These are phyloP conservation scores for Hybos culiciformis DNA, from an alignment of 2,888 invertebrate species.

Conservation along the genomic window DNA sequence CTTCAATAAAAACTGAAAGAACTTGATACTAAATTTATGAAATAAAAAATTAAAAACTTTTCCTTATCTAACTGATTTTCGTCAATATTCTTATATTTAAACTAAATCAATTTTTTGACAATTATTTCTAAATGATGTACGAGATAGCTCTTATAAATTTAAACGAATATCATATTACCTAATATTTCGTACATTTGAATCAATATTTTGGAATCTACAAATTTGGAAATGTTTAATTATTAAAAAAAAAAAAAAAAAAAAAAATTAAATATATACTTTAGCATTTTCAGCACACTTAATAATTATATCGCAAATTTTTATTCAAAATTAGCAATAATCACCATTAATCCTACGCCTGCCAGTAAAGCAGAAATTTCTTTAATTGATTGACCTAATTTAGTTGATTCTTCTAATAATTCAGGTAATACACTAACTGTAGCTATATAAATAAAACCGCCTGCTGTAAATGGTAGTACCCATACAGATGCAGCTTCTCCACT, in stretches of 20 bases:
- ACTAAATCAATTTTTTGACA: no score
- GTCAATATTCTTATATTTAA: no score
- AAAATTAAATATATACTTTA: neutral
- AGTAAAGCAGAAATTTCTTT: slow-evolving; percentile 82
- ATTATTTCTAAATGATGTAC: no score
- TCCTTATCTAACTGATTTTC: no score
- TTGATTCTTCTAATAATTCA: slow-evolving; percentile 82
- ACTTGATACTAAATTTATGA: no score
- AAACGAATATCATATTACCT: neutral
- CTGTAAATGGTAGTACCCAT: slow-evolving; percentile 94
- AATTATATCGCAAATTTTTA: no score
- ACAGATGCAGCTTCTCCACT: slow-evolving; percentile 53
- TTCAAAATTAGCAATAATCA: slow-evolving; percentile 62
- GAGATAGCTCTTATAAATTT: no score
- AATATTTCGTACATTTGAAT: neutral
- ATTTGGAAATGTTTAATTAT: neutral
- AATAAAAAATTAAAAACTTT: no score
- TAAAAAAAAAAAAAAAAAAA: neutral
- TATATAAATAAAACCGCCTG: slow-evolving; percentile 99
- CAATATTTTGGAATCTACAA: neutral
- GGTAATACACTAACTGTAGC: slow-evolving; percentile 98
- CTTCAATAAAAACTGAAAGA: neutral
- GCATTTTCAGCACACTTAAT: neutral
- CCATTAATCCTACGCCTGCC: slow-evolving; percentile 90
- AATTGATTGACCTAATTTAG: slow-evolving; percentile 73